Percentiles rank a stretch among this genome's conserved stretches.
These are phyloP conservation scores for Rhopalosiphum padi DNA, from an alignment of 1,140 invertebrate genomes.

Conservation along the genomic window DNA sequence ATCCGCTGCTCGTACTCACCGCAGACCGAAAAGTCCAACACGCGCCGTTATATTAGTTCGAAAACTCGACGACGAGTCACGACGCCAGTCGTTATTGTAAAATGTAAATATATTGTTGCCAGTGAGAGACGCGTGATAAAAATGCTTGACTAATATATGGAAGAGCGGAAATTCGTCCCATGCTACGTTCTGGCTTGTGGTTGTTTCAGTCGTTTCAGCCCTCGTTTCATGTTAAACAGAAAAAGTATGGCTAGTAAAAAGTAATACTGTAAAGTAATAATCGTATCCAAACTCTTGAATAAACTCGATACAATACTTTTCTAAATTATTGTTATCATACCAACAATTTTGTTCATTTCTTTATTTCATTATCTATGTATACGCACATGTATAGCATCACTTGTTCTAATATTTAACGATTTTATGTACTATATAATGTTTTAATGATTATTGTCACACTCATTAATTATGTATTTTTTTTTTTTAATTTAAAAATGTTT, in stretches of 20 bases:
- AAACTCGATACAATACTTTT: no score
- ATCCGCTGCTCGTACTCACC: neutral
- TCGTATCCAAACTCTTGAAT: no score
- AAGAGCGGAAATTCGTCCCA: neutral
- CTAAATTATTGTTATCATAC: no score
- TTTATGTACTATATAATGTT: no score
- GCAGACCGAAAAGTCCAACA: neutral
- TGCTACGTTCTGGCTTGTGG: neutral
- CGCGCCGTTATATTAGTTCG: neutral
- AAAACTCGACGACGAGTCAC: neutral
- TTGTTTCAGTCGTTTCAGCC: neutral
- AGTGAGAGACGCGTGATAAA: constrained; percentile 9
- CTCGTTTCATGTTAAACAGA: neutral
- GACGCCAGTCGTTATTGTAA: neutral
- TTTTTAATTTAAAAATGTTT: no score
- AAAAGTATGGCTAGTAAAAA: neutral
- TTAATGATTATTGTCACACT: no score
- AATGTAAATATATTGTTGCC: constrained; percentile 27
- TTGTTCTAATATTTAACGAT: no score
- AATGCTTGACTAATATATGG: constrained; percentile 8
- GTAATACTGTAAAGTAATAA: no score
- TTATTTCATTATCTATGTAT: no score
- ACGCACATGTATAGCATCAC: no score
- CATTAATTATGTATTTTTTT: no score
- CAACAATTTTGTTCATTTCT: no score